Conservation (phyloP, 2,888 invertebrate genomes). For the Cynaeus angustus region DNA sequence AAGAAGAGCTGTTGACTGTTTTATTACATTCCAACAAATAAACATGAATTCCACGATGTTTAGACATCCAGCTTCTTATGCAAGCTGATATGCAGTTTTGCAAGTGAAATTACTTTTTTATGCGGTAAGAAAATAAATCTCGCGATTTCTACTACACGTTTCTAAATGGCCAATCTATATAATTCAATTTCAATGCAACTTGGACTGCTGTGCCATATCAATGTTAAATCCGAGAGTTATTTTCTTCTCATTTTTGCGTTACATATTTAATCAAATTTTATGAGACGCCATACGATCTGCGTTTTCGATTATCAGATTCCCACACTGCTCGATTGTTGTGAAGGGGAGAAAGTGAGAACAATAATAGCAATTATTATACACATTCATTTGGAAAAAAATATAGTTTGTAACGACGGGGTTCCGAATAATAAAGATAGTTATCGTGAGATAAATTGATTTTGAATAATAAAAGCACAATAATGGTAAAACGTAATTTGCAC, state of each 20-base stretch:
- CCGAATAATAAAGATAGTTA: no score
- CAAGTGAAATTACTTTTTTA: constrained; percentile 37
- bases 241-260: constrained; percentile 12
- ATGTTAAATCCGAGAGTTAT: neutral
- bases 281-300: neutral
- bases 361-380: no score
- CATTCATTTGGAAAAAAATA: no score
- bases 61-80: constrained; percentile 35
- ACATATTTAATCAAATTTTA: constrained; percentile 2
- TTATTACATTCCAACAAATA: constrained; percentile 41
- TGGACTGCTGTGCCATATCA: no score
- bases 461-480: no score
- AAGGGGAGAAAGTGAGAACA: neutral
- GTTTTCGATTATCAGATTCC: neutral
- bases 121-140: constrained; percentile 32
- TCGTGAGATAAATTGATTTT: no score
- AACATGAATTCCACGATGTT: constrained; percentile 31
- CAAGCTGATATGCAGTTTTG: constrained; percentile 36
- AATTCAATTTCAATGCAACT: constrained; percentile 28
- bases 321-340: neutral
- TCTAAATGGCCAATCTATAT: constrained; percentile 26
- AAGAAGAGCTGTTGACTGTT: constrained; percentile 30
- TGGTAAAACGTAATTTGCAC: constrained; percentile 2
- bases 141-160: constrained; percentile 30
- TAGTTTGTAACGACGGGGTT: no score